phyloP scores from a whole-genome alignment of 2,888 invertebrate species.

The Pachydiplax longipennis region DNA sequence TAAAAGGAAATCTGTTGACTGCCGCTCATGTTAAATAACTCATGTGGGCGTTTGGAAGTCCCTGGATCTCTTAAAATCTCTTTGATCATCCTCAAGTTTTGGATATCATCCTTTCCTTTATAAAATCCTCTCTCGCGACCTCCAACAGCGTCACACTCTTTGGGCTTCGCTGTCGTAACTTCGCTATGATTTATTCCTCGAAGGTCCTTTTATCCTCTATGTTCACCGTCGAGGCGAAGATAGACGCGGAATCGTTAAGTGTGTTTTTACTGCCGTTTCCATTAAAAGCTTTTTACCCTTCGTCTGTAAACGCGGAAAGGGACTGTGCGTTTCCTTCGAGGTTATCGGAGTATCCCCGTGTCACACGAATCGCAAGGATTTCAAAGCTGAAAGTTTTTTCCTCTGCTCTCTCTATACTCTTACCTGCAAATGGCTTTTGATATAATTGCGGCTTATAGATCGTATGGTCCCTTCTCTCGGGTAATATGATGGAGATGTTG shows the following conservation, averaged over 20 bases:
- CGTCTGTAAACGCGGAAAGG: neutral
- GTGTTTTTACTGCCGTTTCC: neutral
- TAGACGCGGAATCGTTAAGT: neutral
- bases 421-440: too few species aligned
- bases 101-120: neutral
- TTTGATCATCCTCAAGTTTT: neutral
- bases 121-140: neutral
- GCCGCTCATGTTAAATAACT: too few species aligned
- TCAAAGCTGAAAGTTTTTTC: neutral
- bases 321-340: neutral
- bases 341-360: neutral
- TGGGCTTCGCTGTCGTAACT: neutral
- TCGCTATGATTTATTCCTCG: neutral
- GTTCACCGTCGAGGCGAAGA: neutral
- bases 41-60: too few species aligned
- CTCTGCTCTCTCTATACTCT: too few species aligned
- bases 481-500: too few species aligned
- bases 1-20: too few species aligned
- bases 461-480: too few species aligned
- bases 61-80: neutral
- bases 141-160: neutral
- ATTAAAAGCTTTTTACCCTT: neutral
- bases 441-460: too few species aligned
- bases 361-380: neutral
- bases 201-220: neutral